A percentile compares a stretch with the other conserved stretches of the same genome.
Evolutionary conservation across 2,888 invertebrate species (phyloP).

Genomic region (Caenorhabditis zanzibari): DNA sequence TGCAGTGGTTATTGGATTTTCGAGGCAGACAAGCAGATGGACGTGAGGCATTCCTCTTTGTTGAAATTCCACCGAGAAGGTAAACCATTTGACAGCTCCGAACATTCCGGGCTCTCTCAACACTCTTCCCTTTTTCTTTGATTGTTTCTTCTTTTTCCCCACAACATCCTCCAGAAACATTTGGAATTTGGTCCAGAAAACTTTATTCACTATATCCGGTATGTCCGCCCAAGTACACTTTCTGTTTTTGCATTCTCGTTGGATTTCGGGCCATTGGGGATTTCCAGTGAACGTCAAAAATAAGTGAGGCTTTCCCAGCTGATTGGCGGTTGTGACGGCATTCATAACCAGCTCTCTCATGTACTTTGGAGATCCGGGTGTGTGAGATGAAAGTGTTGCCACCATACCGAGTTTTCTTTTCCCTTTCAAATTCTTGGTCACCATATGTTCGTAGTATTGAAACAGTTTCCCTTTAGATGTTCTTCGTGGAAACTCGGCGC

Average conservation of each 20-base stretch:
- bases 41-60: conserved; percentile 48
- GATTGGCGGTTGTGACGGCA: conserved; percentile 13
- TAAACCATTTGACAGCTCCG: conserved; percentile 37
- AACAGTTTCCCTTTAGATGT: not conserved
- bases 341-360: conserved; percentile 28
- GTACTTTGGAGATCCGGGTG: conserved; percentile 14
- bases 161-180: conserved; percentile 14
- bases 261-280: conserved; percentile 27
- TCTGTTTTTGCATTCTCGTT: not conserved
- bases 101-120: conserved; percentile 18
- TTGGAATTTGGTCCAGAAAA: conserved; percentile 10
- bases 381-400: not conserved
- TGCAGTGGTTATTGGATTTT: conserved; percentile 10
- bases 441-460: not conserved
- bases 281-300: conserved; percentile 46
- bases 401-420: conserved; percentile 7
- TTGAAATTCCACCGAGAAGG: conserved; percentile 41
- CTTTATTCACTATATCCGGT: conserved; percentile 28
- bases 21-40: conserved; percentile 26
- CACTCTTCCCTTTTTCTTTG: not conserved
- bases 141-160: not conserved
- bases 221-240: conserved; percentile 28
- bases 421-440: not conserved
- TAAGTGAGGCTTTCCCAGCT: conserved; percentile 19
- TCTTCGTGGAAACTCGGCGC: conserved; percentile 7